Base-by-base conservation (phyloP, 2,797 vertebrate genomes). In the Clarias fuscus region DNA sequence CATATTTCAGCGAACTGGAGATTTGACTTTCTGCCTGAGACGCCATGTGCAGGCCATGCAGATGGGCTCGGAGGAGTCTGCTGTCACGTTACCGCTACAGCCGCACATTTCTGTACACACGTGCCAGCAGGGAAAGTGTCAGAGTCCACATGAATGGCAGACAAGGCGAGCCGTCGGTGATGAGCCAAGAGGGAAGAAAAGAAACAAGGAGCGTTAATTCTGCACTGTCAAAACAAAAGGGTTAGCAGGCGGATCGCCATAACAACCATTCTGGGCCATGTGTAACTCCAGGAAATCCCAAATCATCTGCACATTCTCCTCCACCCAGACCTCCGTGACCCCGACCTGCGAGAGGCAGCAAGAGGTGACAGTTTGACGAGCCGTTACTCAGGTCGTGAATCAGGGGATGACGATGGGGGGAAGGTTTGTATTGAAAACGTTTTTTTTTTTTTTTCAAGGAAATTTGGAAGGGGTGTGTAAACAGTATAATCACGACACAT, bases 251-350 rank as follows among this genome's bases (percentile, higher is more conserved):
- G 73, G 86, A 78, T 84, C 70, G 22, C 85, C 87, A 90, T 88
- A 86, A 88, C 73, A 86, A 80, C 73, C 48, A 85, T 53, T 78
- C 84, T 61, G 71, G 87, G 84, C 85, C 90, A 91, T 92, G 86
- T 89, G 85, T 79, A 88, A 75, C 86, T 89, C 87, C 91, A 93
- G 87, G 89, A 89, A 93, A 90, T 89, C 86, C 86, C 90, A 87
- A 86, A 89, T 91, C 92, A 91, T 93, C 88, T 88, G 88, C 91
- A 92, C 89, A 88, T 92, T 92, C 85, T 75, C 85, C 77, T 90
- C 84, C 85, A 86, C 89, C 84, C 89, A 80, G 90, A 93, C 92
- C 90, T 85, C 43, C 79, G 84, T 92, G 93, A 94, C 93, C 92
- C 85, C 8, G 20, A 83, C 53, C 56, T 53, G 82, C 84, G 85